Evolutionary conservation across 1,140 invertebrate genomes (phyloP).

Genomic region (Phymorhynchus buccinoides): DNA sequence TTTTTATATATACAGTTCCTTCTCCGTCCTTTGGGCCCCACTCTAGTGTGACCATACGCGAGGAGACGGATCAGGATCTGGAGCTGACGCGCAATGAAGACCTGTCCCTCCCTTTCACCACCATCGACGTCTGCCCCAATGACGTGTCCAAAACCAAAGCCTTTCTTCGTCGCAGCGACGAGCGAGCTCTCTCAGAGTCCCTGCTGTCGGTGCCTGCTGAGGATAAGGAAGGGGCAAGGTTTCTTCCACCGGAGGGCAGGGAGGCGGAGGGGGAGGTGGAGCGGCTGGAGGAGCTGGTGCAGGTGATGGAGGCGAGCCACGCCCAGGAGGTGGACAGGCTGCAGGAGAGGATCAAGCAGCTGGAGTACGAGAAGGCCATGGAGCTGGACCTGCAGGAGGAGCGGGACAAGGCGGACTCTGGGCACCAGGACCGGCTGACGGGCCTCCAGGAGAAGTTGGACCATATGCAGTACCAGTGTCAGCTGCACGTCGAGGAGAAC

Average conservation of each 20-base stretch:
- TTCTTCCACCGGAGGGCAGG: too few relatives aligned
- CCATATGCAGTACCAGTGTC: not conserved
- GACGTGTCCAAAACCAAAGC: constrained; percentile 5
- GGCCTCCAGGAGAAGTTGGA: not conserved
- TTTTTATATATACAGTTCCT: constrained; percentile 6
- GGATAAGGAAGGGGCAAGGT: too few relatives aligned
- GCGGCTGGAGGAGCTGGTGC: not conserved
- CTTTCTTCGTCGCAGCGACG: constrained; percentile 28
- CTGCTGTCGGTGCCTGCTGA: not conserved
- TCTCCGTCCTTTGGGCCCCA: not conserved
- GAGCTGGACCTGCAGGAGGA: not conserved
- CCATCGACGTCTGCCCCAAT: constrained; percentile 18
- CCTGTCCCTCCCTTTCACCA: not conserved
- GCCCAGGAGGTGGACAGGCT: not conserved
- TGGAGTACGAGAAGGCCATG: constrained; percentile 15
- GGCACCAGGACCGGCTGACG: not conserved
- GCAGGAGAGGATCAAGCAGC: not conserved
- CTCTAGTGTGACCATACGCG: constrained; percentile 13
- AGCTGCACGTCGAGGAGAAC: constrained; percentile 15
- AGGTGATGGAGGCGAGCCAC: not conserved
- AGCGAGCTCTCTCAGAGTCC: not conserved
- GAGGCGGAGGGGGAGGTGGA: not conserved
- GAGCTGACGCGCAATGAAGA: not conserved
- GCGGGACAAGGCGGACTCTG: not conserved
- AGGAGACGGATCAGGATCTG: constrained; percentile 18